Percentiles rank a stretch among this genome's conserved stretches.
Conservation (phyloP, 1,140 invertebrate genomes). For the Eupeodes corollae region DNA sequence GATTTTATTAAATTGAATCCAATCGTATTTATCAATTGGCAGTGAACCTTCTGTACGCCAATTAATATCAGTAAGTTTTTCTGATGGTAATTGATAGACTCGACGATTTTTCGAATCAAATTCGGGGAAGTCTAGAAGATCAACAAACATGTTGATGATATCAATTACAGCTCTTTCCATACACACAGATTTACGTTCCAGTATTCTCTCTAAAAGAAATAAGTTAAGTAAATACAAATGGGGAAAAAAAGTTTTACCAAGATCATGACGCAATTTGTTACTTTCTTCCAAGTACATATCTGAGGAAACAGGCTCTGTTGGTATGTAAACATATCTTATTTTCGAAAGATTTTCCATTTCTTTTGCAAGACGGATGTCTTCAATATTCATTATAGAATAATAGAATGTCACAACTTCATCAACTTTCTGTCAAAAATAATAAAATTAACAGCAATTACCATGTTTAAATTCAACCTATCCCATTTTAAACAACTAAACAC, state of each 20-base stretch:
- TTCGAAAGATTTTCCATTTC: conserved; percentile 53
- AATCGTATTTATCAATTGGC: conserved; percentile 31
- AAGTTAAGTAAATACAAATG: not conserved
- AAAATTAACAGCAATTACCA: not conserved
- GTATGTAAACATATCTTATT: conserved; percentile 53
- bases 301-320: conserved; percentile 51
- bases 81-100: conserved; percentile 21
- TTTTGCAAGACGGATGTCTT: conserved; percentile 61
- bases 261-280: conserved; percentile 41
- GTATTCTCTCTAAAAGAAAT: conserved; percentile 32
- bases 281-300: conserved; percentile 56
- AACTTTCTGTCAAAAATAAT: conserved; percentile 15
- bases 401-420: conserved; percentile 18
- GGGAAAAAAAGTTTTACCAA: conserved; percentile 15
- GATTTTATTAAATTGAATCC: conserved; percentile 30
- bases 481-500: no score
- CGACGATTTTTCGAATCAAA: conserved; percentile 26
- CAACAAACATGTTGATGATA: conserved; percentile 59
- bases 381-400: conserved; percentile 53
- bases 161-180: conserved; percentile 55
- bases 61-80: conserved; percentile 22
- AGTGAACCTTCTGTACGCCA: conserved; percentile 18
- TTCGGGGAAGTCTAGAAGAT: conserved; percentile 45
- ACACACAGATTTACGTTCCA: conserved; percentile 47
- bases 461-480: no score